These are phyloP conservation scores for Hypomesus transpacificus DNA, from an alignment of 2,113 vertebrate genomes.

Conservation along the genomic window DNA sequence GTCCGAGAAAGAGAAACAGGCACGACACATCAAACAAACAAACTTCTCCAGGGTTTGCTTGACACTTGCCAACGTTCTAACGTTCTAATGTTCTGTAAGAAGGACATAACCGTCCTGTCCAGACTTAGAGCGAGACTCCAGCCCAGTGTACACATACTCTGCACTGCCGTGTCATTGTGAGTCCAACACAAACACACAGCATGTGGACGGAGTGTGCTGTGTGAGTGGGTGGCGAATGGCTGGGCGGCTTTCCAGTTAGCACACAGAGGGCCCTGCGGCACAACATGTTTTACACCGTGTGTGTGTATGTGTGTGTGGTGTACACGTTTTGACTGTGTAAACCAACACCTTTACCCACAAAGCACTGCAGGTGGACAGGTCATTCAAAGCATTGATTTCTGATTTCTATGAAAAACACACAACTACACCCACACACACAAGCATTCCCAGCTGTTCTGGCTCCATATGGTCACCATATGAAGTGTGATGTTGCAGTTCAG, in stretches of 20 bases:
- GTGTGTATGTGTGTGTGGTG: background rate
- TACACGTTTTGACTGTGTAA: background rate
- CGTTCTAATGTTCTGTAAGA: too few species aligned
- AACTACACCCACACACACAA: background rate
- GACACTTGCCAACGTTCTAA: too few species aligned
- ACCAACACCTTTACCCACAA: background rate
- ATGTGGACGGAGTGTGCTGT: background rate
- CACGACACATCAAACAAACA: too few species aligned
- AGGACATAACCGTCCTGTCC: background rate
- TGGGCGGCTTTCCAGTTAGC: background rate
- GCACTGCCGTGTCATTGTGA: background rate
- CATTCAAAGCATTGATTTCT: constrained; percentile 28
- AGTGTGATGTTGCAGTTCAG: constrained; percentile 26
- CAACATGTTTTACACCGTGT: background rate
- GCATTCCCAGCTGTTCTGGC: constrained; percentile 10
- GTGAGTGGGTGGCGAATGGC: background rate
- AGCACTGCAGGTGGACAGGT: constrained; percentile 42
- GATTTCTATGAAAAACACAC: background rate
- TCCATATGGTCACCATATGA: constrained; percentile 61
- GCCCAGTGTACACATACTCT: background rate
- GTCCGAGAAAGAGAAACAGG: too few species aligned
- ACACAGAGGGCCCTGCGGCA: background rate
- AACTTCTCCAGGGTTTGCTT: too few species aligned
- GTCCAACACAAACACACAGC: background rate
- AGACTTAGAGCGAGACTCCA: background rate